Evolutionary conservation across 2,797 vertebrate genomes (phyloP), one percentile per base, ranked within the genome.

Genomic region (Gobio occitaniae): DNA sequence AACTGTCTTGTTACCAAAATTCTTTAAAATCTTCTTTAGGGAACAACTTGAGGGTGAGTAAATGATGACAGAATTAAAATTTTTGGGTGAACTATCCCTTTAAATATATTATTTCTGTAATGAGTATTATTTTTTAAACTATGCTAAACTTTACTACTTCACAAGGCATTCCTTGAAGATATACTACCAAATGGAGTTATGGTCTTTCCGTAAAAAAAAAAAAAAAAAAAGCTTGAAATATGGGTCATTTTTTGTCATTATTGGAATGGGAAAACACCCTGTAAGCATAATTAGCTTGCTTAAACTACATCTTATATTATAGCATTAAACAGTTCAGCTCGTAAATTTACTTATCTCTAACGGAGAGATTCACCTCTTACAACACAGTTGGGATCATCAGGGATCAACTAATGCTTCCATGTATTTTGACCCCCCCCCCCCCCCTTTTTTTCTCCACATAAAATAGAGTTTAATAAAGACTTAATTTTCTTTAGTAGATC

Each of bases 391-490:
- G 92, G 93, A 93, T 94, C 94, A 93, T 91, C 86, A 90, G 83
- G 92, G 93, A 94, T 94, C 92, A 87, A 90, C 90, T 88, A 89
- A 94, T 93, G 91, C 91, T 90, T 92, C 88, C 74, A 84, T 91
- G 91, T 90, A 92, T 93, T 95, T 91, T 88, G 90, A 92, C 93
- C 93, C 92, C 85, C 86, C 52, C 84, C 87, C 88, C 91, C 32
- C 32, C 32, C 32, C 32, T 25, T 25, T 90, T 91, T 90, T 89
- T 83, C 44, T 82, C 56, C 69, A 66, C 90, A 91, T 93, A 92
- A 95, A 95, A 93, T 93, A 93, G 91, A 91, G 92, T 95, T 95
- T 95, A 94, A 95, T 95, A 92, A 95, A 92, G 93, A 93, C 95
- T 94, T 95, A 94, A 95, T 95, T 94, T 65, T 95, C 93, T 93